These are phyloP conservation scores for Burhinus oedicnemus DNA, from an alignment of 2,113 vertebrate species.

Conservation along the genomic window DNA sequence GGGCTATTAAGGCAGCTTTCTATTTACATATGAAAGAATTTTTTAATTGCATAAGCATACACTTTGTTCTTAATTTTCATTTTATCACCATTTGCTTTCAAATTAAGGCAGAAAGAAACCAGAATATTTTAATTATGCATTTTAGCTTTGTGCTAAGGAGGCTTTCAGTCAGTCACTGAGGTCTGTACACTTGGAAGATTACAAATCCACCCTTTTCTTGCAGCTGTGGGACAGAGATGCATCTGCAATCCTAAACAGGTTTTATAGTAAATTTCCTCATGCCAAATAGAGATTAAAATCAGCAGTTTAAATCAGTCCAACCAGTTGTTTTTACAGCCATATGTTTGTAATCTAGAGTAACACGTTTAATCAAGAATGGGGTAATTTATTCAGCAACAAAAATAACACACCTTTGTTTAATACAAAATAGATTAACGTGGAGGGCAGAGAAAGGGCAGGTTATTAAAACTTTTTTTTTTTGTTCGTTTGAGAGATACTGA, in stretches of 20 bases:
- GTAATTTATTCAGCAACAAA: not conserved
- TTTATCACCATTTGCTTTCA: not conserved
- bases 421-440: not conserved
- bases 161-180: not conserved
- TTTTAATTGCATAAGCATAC: not conserved
- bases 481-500: not conserved
- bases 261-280: constrained; percentile 35
- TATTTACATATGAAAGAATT: not conserved
- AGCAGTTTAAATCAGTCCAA: not conserved
- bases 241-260: not conserved
- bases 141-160: not conserved
- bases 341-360: not conserved
- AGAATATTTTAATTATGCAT: not conserved
- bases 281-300: constrained; percentile 14
- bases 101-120: not conserved
- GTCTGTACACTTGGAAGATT: not conserved
- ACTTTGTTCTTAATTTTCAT: not conserved
- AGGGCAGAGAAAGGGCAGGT: not conserved
- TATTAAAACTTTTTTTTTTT: not conserved
- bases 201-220: not conserved
- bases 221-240: not conserved
- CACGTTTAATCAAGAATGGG: constrained; percentile 9
- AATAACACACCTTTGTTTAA: not conserved
- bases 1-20: not conserved
- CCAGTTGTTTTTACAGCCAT: constrained; percentile 6